phyloP scores from a whole-genome alignment of 2,888 invertebrate species.

The Halictus ligatus region DNA sequence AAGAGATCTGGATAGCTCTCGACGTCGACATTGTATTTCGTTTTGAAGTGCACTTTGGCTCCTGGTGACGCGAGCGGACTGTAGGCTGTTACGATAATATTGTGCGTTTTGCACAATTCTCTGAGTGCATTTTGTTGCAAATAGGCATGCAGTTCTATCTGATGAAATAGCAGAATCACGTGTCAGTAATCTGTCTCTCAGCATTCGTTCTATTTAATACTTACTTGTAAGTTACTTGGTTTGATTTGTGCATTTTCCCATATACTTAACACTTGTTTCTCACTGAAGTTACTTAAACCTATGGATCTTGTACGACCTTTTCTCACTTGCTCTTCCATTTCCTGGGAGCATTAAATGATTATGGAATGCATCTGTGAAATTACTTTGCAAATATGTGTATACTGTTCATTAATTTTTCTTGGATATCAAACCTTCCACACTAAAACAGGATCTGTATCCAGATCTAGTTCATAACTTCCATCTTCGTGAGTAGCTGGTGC shows the following conservation, averaged over 20 bases:
- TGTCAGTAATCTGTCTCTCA: not conserved
- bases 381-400: not conserved
- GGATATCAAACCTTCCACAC: slow-evolving; percentile 88
- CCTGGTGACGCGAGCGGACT: slow-evolving; percentile 91
- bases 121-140: slow-evolving; percentile 89
- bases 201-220: not conserved
- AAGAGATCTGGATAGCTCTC: slow-evolving; percentile 86
- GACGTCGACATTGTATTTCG: slow-evolving; percentile 78
- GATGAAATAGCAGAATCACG: slow-evolving; percentile 18
- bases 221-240: slow-evolving; percentile 89
- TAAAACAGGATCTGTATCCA: slow-evolving; percentile 87
- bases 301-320: slow-evolving; percentile 89
- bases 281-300: slow-evolving; percentile 93
- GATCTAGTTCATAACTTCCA: slow-evolving; percentile 87
- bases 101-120: slow-evolving; percentile 87
- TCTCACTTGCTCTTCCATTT: slow-evolving; percentile 89
- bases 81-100: slow-evolving; percentile 89
- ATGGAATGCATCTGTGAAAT: slow-evolving; percentile 4
- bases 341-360: slow-evolving; percentile 83
- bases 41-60: slow-evolving; percentile 85
- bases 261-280: slow-evolving; percentile 88
- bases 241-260: slow-evolving; percentile 87
- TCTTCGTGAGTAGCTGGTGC: slow-evolving; percentile 86
- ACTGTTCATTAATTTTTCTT: slow-evolving; percentile 19
- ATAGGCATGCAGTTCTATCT: slow-evolving; percentile 91